These are phyloP conservation scores for Cotesia vestalis DNA, from an alignment of 1,140 invertebrate genomes.

Conservation along the genomic window DNA sequence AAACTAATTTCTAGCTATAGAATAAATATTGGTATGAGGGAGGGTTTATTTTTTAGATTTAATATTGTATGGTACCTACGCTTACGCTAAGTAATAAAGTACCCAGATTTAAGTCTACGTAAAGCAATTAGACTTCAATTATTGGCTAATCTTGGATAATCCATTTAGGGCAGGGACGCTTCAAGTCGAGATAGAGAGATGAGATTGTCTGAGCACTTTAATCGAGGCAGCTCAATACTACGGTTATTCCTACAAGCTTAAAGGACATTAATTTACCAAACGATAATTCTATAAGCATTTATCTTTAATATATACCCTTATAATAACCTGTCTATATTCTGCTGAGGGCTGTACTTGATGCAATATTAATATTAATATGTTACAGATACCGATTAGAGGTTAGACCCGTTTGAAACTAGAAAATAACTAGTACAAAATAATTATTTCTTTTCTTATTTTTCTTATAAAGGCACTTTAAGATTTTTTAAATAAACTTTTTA, in stretches of 20 bases:
- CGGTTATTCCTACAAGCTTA: not conserved
- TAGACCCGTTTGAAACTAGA: not conserved
- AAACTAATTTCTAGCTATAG: no score
- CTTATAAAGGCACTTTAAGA: no score
- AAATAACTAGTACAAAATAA: no score
- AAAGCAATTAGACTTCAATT: conserved; percentile 25
- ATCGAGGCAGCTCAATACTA: conserved; percentile 11
- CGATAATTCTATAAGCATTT: no score
- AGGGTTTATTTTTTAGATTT: not conserved
- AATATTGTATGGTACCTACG: not conserved
- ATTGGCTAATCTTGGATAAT: conserved; percentile 23
- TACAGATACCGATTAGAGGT: no score
- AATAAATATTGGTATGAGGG: no score
- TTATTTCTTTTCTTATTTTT: no score
- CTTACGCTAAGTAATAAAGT: not conserved
- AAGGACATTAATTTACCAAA: conserved; percentile 8
- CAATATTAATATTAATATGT: no score
- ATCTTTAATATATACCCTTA: no score
- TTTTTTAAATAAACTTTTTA: no score
- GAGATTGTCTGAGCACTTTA: conserved; percentile 13
- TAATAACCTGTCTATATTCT: no score
- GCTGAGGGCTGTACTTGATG: no score
- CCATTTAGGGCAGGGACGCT: conserved; percentile 3
- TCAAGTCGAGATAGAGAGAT: not conserved
- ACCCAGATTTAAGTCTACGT: not conserved